Evolutionary conservation across 2,113 vertebrate genomes (phyloP).

Genomic region (Otus sunia): DNA sequence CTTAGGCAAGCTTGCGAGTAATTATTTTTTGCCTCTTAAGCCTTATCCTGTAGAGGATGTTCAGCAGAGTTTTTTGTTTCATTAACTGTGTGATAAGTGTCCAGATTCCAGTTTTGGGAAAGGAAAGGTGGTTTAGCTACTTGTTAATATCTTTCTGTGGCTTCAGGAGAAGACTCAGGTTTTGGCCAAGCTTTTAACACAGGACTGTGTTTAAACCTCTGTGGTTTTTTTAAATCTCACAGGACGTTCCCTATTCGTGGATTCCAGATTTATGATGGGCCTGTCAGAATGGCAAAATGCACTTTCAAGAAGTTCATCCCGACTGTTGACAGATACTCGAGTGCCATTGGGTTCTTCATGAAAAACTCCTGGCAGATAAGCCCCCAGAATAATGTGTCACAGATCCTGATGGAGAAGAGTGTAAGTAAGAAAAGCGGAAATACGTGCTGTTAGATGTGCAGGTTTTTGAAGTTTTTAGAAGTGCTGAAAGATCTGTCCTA

Average conservation of each 20-base stretch:
- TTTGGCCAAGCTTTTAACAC: not conserved
- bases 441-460: not conserved
- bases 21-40: not conserved
- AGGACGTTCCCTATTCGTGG: conserved; percentile 60
- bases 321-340: conserved; percentile 42
- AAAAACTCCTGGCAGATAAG: conserved; percentile 65
- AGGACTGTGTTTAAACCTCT: not conserved
- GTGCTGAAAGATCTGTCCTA: not conserved
- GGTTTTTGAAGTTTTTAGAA: not conserved
- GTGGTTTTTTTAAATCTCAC: not conserved
- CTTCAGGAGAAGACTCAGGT: not conserved
- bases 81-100: not conserved
- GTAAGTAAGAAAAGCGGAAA: conserved; percentile 30
- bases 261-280: conserved; percentile 67
- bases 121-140: not conserved
- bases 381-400: conserved; percentile 59
- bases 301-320: conserved; percentile 61
- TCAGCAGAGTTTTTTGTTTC: not conserved
- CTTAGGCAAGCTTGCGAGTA: not conserved
- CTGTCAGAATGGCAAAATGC: conserved; percentile 50
- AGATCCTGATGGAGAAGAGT: conserved; percentile 56
- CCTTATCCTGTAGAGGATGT: not conserved
- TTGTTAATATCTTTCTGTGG: not conserved
- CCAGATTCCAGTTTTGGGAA: not conserved
- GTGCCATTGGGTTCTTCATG: conserved; percentile 61